Evolutionary conservation across 2,888 invertebrate species (phyloP).

Genomic region (Nasonia oneida): DNA sequence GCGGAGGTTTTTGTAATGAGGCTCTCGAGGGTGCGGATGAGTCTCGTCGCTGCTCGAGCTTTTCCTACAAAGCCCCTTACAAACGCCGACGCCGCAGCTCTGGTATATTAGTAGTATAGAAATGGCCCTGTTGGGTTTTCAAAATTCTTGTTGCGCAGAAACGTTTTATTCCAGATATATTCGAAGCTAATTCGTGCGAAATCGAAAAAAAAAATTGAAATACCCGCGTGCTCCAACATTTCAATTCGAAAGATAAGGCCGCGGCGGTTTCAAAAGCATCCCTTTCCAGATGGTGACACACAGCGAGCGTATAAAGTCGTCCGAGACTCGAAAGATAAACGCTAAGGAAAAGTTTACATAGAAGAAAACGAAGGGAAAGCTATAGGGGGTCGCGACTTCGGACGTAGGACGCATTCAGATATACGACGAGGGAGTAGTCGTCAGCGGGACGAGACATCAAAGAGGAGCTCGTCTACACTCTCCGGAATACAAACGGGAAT

Average conservation of each 20-base stretch:
- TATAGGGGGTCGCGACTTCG: slow-evolving; percentile 55
- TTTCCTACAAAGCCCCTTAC: background rate
- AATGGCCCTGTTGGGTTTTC: slow-evolving; percentile 44
- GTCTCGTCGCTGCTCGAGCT: background rate
- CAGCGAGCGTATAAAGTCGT: background rate
- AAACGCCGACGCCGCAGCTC: background rate
- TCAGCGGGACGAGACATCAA: slow-evolving; percentile 70
- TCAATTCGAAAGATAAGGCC: slow-evolving; percentile 26
- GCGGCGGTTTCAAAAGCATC: slow-evolving; percentile 24
- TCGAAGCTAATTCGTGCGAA: background rate
- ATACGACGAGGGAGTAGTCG: slow-evolving; percentile 50
- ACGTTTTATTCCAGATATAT: background rate
- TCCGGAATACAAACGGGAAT: slow-evolving; percentile 69
- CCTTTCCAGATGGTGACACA: background rate
- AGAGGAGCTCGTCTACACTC: slow-evolving; percentile 66
- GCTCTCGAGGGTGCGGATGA: background rate
- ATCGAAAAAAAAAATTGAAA: background rate
- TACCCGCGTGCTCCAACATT: background rate
- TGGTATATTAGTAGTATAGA: slow-evolving; percentile 46
- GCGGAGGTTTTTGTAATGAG: background rate
- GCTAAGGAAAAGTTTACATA: slow-evolving; percentile 54
- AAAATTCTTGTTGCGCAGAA: background rate
- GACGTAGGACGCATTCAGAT: slow-evolving; percentile 76
- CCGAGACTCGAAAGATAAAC: slow-evolving; percentile 31
- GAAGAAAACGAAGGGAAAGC: slow-evolving; percentile 32